Evolutionary conservation across 35 echinoderm and acorn worm genomes (phyloP), one percentile per base, ranked within the genome.

Genomic region (Acanthaster planci): DNA sequence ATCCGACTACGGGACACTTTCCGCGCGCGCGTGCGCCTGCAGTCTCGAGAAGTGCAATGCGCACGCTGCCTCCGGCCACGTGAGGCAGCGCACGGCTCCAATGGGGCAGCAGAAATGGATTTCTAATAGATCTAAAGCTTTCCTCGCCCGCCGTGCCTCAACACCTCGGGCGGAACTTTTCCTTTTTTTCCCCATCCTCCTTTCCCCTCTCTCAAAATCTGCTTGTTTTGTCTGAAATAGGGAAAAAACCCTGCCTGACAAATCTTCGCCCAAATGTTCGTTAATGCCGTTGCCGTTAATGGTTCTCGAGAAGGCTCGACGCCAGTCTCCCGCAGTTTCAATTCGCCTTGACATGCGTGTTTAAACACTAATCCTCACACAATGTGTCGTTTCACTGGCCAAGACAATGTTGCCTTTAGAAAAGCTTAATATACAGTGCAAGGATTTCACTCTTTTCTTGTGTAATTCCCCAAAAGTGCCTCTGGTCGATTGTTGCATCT

Each of bases 71-170:
- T 72, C 21, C 64, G 64, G 6, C 26, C 64, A 26, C 26, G 64
- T 2, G 56, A 34, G 64, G 23, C 64, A 31, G 34, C 64, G 30
- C 26, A 26, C 64, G 64, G 64, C 64, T 47, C 64, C 64, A 29
- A 34, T 72, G 64, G 64, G 64, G 29, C 18, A 72, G 34, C 26
- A 72, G 64, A 72, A 72, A 72, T 72, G 64, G 64, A 34, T 72
- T 72, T 72, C 26, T 72, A 72, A 72, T 72, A 26, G 64, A 72
- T 19, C 26, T 12, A 72, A 72, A 72, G 64, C 34, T 72, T 19
- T 34, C 64, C 64, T 72, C 30, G 64, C 34, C 34, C 64, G 34
- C 34, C 64, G 64, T 72, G 21, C 34, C 29, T 15, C 64, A 47
- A 47, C 64, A 72, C 64, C 64, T 26, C 64, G 64, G 64, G 64